Evolutionary conservation across 1,140 invertebrate genomes (phyloP).

Genomic region (Eciton burchellii): DNA sequence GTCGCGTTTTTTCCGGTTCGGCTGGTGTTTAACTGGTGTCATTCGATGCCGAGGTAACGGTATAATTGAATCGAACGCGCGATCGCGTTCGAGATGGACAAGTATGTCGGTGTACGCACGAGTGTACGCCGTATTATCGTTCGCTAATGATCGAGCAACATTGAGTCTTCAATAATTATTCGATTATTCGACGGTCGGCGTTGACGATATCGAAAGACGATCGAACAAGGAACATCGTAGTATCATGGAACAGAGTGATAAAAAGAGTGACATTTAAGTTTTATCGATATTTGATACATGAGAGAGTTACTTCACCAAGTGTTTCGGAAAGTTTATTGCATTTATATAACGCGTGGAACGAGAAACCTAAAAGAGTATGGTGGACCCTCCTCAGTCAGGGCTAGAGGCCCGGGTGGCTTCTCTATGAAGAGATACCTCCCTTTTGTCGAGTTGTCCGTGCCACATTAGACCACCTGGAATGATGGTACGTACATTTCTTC

Average conservation of each 20-base stretch:
- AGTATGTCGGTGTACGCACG: slow-evolving; percentile 8
- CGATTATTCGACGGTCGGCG: background rate
- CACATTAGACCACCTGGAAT: slow-evolving; percentile 80
- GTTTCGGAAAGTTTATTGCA: background rate
- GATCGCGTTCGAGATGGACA: background rate
- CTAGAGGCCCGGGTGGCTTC: slow-evolving; percentile 75
- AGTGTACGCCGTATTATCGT: background rate
- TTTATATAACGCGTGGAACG: background rate
- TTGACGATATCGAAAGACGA: slow-evolving; percentile 1
- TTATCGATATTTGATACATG: slow-evolving; percentile 58
- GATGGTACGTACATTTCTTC: slow-evolving; percentile 80
- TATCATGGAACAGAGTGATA: slow-evolving; percentile 4
- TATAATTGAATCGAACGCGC: background rate
- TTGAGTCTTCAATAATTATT: background rate
- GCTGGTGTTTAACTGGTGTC: slow-evolving; percentile 31
- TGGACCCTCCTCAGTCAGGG: slow-evolving; percentile 76
- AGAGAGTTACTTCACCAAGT: slow-evolving; percentile 9
- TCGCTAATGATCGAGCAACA: background rate
- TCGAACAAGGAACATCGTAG: background rate
- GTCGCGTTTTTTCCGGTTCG: slow-evolving; percentile 25
- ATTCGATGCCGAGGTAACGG: slow-evolving; percentile 25
- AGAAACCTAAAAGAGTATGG: slow-evolving; percentile 72
- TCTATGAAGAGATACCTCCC: slow-evolving; percentile 75
- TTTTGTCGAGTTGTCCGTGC: slow-evolving; percentile 70
- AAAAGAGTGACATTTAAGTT: slow-evolving; percentile 75